Conservation (phyloP, 2,888 invertebrate species). For the Falcaria lacertinaria region DNA sequence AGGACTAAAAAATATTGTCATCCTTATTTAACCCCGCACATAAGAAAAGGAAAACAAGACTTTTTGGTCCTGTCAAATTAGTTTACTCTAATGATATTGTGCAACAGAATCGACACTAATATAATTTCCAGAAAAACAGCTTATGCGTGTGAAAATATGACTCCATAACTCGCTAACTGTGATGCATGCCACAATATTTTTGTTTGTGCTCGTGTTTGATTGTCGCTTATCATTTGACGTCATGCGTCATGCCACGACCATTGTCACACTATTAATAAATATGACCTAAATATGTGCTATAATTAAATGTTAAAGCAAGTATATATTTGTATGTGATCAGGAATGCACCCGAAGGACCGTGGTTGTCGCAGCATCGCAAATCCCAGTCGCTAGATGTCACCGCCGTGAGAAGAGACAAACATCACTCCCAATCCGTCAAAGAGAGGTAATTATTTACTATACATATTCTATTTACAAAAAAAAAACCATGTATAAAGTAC, state of each 20-base stretch:
- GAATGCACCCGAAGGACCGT: constrained; percentile 49
- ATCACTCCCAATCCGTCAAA: constrained; percentile 61
- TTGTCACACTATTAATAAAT: neutral
- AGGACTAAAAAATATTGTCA: no score
- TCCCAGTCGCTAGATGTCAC: constrained; percentile 90
- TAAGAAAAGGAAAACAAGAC: no score
- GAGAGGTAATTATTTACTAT: constrained; percentile 45
- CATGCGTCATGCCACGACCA: neutral
- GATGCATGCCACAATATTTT: neutral
- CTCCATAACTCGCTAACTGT: no score
- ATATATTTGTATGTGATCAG: constrained; percentile 19
- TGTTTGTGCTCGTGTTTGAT: constrained; percentile 10
- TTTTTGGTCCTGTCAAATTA: no score
- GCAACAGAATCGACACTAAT: no score
- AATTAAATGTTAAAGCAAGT: neutral
- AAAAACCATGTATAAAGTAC: neutral
- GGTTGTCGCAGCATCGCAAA: constrained; percentile 84
- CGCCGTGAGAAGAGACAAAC: constrained; percentile 65
- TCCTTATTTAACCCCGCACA: no score
- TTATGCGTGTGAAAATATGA: no score
- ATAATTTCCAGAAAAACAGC: no score
- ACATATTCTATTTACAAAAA: no score
- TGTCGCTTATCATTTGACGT: constrained; percentile 19
- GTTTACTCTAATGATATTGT: no score
- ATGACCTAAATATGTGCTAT: no score